Percentiles rank a stretch among this genome's conserved stretches.
Conservation (phyloP, 2,888 invertebrate species). For the Stratiomys singularior region DNA sequence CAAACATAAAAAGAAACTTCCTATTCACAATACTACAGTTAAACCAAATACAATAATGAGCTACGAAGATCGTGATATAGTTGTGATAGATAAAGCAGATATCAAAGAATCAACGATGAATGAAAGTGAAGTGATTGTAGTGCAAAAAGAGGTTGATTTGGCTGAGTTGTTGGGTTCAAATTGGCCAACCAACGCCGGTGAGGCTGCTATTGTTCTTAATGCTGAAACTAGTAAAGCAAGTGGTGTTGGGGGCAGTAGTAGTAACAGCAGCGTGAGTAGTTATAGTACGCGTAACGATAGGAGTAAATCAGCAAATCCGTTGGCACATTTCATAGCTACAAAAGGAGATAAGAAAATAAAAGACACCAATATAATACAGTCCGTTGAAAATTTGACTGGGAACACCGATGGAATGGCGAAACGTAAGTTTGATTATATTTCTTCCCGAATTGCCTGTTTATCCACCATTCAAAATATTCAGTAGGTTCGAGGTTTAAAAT, state of each 20-base stretch:
- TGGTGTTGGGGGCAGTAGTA: slow-evolving; percentile 54
- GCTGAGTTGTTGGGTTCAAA: slow-evolving; percentile 60
- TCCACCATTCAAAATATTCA: too few relatives aligned
- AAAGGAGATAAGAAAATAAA: slow-evolving; percentile 52
- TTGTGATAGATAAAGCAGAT: slow-evolving; percentile 60
- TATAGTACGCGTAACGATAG: slow-evolving; percentile 62
- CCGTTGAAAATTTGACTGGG: background rate
- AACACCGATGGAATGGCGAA: slow-evolving; percentile 23
- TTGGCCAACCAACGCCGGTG: slow-evolving; percentile 63
- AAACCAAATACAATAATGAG: slow-evolving; percentile 57
- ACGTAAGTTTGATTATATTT: slow-evolving; percentile 45
- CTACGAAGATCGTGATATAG: slow-evolving; percentile 59
- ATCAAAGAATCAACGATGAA: slow-evolving; percentile 60
- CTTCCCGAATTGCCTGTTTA: background rate
- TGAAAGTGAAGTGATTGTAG: slow-evolving; percentile 59
- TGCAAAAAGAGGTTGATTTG: slow-evolving; percentile 60
- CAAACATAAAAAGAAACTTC: slow-evolving; percentile 46
- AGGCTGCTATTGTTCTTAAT: slow-evolving; percentile 61
- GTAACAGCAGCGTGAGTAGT: slow-evolving; percentile 54
- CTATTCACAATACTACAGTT: slow-evolving; percentile 43
- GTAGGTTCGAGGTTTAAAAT: too few relatives aligned
- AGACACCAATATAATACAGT: slow-evolving; percentile 40
- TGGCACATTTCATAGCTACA: slow-evolving; percentile 67
- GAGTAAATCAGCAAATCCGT: slow-evolving; percentile 71
- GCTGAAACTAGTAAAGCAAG: slow-evolving; percentile 51